Conservation (phyloP, 2,797 vertebrate species). For the Pseudopleuronectes americanus region DNA sequence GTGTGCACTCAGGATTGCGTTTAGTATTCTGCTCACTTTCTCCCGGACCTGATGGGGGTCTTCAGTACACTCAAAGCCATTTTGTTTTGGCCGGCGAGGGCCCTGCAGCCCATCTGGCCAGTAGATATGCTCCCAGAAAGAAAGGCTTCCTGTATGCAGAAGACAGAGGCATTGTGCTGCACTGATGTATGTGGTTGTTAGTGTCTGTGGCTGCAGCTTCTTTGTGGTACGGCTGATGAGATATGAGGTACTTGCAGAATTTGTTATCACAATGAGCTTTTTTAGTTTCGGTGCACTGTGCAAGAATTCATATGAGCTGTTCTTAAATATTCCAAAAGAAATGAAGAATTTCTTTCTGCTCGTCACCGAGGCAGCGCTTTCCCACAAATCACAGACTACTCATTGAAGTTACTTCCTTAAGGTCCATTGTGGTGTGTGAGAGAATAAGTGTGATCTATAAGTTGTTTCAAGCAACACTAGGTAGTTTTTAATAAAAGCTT, state of each 20-base stretch:
- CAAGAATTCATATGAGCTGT: slow-evolving; percentile 17
- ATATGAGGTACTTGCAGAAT: slow-evolving; percentile 30
- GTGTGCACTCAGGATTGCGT: slow-evolving; percentile 48
- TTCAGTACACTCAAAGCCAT: slow-evolving; percentile 73
- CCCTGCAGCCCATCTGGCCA: slow-evolving; percentile 77
- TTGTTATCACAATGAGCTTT: slow-evolving; percentile 23
- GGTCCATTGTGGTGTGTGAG: no score
- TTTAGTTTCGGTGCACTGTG: slow-evolving; percentile 39
- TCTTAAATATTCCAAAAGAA: not conserved
- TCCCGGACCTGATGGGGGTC: slow-evolving; percentile 67
- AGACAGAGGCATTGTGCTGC: slow-evolving; percentile 71
- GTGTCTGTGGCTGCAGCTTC: slow-evolving; percentile 46
- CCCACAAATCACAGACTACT: no score
- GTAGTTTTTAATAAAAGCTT: no score
- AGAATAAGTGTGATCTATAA: no score
- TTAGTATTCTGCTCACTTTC: slow-evolving; percentile 78
- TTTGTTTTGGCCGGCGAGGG: slow-evolving; percentile 71
- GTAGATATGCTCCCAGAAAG: slow-evolving; percentile 64
- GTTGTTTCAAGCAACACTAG: no score
- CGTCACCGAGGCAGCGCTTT: not conserved
- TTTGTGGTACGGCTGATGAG: slow-evolving; percentile 51
- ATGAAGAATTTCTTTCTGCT: not conserved
- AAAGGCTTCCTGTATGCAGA: slow-evolving; percentile 72
- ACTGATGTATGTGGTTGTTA: slow-evolving; percentile 53
- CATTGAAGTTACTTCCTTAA: no score